Base-by-base conservation (phyloP, 1,140 invertebrate species). In the Microplitis mediator region DNA sequence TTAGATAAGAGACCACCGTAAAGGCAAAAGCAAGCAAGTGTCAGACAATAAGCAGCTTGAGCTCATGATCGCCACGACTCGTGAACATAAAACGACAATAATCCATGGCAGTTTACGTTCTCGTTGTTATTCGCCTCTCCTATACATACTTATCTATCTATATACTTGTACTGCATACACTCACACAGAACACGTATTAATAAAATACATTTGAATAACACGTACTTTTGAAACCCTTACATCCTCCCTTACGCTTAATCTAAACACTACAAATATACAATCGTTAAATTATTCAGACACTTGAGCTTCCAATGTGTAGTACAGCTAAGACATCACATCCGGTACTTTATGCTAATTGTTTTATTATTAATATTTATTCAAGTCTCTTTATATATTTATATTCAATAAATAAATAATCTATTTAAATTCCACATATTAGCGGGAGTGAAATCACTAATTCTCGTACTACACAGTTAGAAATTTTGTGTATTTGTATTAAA, bases 331-430 rank as follows among this genome's bases (percentile, higher is more conserved):
- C 39, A 45, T 9, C 3, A 6, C 39, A 11, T 45, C 39, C 39
- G 39, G 11, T 11, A 45, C 39, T 11, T 9, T 45, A 45, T 14
- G 52, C n/a, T 11, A 23, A 23, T 56, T 23, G n/a, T 16, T 14
- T 56, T n/a, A 56, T 75, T 78, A 79, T 85, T 84, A 81, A 84
- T 81, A 84, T 85, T 85, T 84, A 81, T 84, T 23, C 23, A 23
- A 23, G 23, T 23, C 23, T 23, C 23, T 23, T 23, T 23, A 23
- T 23, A 23, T 23, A 23, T 23, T 23, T 23, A 23, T 23, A 23
- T 23, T 23, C 2, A 1, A 23, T 23, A 23, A 23, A 2, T 23
- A 23, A 23, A 23, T 23, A 23, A 23, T 23, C 23, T 23, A 23
- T 23, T 23, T 23, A 2, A 23, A 23, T 23, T 23, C 23, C 23